Evolutionary conservation across 2,113 vertebrate genomes (phyloP), one percentile per base, ranked within the genome.

Genomic region (Spea multiplicata): DNA sequence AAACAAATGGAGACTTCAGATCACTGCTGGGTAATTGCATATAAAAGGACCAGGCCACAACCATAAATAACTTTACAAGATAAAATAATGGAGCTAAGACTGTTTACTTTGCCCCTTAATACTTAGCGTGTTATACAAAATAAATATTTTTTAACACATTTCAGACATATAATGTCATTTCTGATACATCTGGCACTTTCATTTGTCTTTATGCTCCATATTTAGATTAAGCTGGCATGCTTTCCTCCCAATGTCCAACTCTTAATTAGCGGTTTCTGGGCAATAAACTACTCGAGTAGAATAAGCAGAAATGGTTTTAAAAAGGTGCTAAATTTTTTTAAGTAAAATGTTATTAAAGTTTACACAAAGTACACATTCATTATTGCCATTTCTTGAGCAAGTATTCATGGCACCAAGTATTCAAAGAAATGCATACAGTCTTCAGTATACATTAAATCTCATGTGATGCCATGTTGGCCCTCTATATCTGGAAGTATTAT

Each of bases 41-140:
- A 66, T 66, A 50, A 79, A 79, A 79, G 70, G 62, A 62, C 72
- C 17, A 73, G 52, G 61, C 77, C 77, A 66, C 62, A 73, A 30
- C 52, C 71, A 79, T 73, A 73, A 72, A 66, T 73, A 73, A 55
- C 77, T 73, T 73, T 79, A 79, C 52, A 9, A 79, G 70, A 73
- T 79, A 73, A 79, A 59, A 49, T 66, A 62, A 79, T 73, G 71
- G 67, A 59, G 75, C 70, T 62, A 77, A 70, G 66, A 62, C 30
- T 79, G 73, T 79, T 79, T 66, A 66, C 67, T 67, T 79, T 73
- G 45, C 77, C 59, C 59, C 45, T 62, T 73, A 79, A 72, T 79
- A 70, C 67, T 71, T 73, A 44, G 48, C 46, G 46, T 67, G 13
- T 61, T 65, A 79, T 61, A 79, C 77, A 73, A 66, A 79, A 73